phyloP scores from a whole-genome alignment of 1,140 invertebrate genomes.

The Coptotermes formosanus region DNA sequence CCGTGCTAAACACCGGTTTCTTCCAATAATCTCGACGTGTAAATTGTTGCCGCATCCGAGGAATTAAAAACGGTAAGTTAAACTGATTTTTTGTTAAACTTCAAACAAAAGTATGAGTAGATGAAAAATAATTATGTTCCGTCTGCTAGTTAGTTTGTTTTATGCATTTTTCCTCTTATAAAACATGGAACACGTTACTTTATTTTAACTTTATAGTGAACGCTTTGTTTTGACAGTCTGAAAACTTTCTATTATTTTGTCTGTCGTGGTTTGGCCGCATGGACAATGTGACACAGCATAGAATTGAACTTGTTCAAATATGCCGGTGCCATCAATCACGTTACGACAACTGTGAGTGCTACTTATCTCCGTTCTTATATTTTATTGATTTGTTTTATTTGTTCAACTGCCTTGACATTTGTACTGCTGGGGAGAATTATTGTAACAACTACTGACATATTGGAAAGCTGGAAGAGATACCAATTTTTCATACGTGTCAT shows the following conservation, averaged over 20 bases:
- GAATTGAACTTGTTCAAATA: background rate
- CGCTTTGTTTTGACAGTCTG: background rate
- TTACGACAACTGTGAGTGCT: background rate
- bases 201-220: too few relatives aligned
- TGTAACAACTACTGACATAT: background rate
- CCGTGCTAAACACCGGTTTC: constrained; percentile 14
- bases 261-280: background rate
- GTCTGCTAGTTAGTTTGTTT: too few relatives aligned
- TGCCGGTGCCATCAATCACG: background rate
- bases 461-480: background rate
- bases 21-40: background rate
- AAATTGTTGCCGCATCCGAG: background rate
- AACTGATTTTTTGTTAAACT: background rate
- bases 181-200: too few relatives aligned
- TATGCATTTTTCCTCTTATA: too few relatives aligned
- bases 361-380: background rate
- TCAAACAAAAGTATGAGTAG: background rate
- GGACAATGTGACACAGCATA: background rate
- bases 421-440: background rate
- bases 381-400: background rate
- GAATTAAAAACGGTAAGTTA: background rate
- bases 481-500: background rate
- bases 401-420: background rate
- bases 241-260: background rate
- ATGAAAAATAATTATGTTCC: too few relatives aligned